phyloP scores from a whole-genome alignment of 2,113 vertebrate genomes.

The Poecilia latipinna region DNA sequence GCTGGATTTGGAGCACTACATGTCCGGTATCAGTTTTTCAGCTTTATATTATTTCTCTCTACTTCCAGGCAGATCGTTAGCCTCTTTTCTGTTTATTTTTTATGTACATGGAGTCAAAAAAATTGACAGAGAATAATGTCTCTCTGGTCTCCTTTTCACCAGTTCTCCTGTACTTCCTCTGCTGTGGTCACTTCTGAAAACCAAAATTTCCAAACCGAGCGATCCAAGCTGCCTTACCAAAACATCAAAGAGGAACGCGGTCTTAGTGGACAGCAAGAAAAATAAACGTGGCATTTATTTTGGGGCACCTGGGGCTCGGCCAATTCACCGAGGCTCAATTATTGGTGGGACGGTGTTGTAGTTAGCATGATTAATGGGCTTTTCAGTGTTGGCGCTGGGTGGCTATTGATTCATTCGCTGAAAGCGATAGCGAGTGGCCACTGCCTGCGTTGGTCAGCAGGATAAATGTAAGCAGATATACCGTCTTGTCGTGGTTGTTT shows the following conservation, averaged over 20 bases:
- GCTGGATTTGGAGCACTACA: not conserved
- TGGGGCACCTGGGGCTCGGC: conserved; percentile 53
- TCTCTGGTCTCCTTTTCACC: conserved; percentile 21
- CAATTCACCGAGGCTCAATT: conserved; percentile 65
- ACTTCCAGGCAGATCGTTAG: conserved; percentile 31
- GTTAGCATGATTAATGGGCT: conserved; percentile 68
- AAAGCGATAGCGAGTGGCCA: conserved; percentile 67
- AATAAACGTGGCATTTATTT: conserved; percentile 66
- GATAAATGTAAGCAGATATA: conserved; percentile 51
- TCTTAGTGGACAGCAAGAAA: conserved; percentile 54
- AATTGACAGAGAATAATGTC: conserved; percentile 40
- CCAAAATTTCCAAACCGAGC: conserved; percentile 36
- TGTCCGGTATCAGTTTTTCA: not conserved
- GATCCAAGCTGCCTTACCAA: conserved; percentile 51
- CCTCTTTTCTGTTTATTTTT: conserved; percentile 18
- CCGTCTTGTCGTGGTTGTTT: conserved; percentile 39
- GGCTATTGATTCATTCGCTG: conserved; percentile 72
- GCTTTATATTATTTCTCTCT: not conserved
- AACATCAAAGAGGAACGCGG: conserved; percentile 49
- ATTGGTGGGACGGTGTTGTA: conserved; percentile 64
- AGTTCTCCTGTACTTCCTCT: conserved; percentile 19
- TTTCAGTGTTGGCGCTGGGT: conserved; percentile 74
- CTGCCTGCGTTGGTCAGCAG: conserved; percentile 47
- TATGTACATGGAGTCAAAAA: conserved; percentile 51
- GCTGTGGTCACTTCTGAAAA: conserved; percentile 47